A percentile compares a stretch with the other conserved stretches of the same genome.
These are phyloP conservation scores for Thymelicus acteon DNA, from an alignment of 2,888 invertebrate genomes.

Conservation along the genomic window DNA sequence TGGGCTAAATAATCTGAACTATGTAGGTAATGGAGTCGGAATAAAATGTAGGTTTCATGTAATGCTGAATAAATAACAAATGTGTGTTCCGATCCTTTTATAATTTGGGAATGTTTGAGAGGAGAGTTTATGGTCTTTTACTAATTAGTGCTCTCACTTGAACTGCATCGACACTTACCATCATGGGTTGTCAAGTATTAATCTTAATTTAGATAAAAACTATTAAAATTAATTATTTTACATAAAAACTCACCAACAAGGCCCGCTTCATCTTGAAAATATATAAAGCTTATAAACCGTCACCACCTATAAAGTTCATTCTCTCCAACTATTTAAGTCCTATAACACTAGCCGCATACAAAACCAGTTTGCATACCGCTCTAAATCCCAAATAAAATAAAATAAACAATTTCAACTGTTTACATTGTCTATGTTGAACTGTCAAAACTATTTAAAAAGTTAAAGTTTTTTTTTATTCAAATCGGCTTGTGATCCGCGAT, in stretches of 20 bases:
- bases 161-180: too few species aligned
- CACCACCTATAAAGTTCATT: conserved; percentile 59
- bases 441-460: conserved; percentile 38
- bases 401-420: conserved; percentile 41
- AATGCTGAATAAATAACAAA: too few species aligned
- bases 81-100: too few species aligned
- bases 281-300: conserved; percentile 40
- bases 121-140: too few species aligned
- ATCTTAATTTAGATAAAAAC: too few species aligned
- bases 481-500: conserved; percentile 40
- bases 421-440: conserved; percentile 47
- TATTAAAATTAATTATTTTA: not conserved
- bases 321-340: conserved; percentile 44
- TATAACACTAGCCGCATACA: conserved; percentile 56
- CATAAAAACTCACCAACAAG: conserved; percentile 53
- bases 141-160: too few species aligned
- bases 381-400: conserved; percentile 28
- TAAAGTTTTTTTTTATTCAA: conserved; percentile 38
- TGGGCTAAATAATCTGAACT: too few species aligned
- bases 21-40: too few species aligned
- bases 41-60: too few species aligned
- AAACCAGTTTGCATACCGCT: conserved; percentile 53
- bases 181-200: too few species aligned
- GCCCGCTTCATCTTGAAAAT: conserved; percentile 54
- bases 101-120: too few species aligned